Conservation (phyloP, 2,113 vertebrate species). For the Psilopsiagon aurifrons region DNA sequence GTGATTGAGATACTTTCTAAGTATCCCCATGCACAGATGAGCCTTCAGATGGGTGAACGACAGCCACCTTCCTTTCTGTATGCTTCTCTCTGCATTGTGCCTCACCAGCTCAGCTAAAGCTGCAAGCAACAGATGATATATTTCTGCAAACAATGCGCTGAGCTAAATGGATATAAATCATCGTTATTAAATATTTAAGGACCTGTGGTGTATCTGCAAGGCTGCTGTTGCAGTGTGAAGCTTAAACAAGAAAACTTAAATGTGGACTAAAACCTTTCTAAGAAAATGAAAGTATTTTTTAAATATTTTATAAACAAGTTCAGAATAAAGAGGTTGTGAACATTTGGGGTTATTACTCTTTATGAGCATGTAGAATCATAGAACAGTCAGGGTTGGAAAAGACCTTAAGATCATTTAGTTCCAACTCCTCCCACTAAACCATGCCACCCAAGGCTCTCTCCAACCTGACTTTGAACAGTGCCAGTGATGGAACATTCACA, state of each 20-base stretch:
- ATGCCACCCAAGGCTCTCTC: no score
- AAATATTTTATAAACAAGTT: background rate
- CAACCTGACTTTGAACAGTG: no score
- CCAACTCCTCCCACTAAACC: no score
- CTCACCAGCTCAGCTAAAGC: constrained; percentile 7
- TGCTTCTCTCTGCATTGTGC: background rate
- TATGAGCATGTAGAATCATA: background rate
- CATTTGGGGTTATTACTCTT: background rate
- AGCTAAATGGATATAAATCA: constrained; percentile 10
- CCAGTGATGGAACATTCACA: no score
- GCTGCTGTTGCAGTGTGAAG: background rate
- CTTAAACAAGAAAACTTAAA: background rate
- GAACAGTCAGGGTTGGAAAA: no score
- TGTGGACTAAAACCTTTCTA: background rate
- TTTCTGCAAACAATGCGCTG: background rate
- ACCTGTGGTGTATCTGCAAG: background rate
- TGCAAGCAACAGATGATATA: constrained; percentile 23
- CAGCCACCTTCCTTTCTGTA: background rate
- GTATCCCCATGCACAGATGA: background rate
- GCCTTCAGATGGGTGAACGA: background rate
- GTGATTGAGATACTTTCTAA: background rate
- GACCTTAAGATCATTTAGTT: no score
- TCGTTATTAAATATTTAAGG: constrained; percentile 23
- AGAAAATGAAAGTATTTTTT: background rate
- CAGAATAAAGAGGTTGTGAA: background rate